Conservation (phyloP, 2,113 vertebrate species). For the Datnioides undecimradiatus region DNA sequence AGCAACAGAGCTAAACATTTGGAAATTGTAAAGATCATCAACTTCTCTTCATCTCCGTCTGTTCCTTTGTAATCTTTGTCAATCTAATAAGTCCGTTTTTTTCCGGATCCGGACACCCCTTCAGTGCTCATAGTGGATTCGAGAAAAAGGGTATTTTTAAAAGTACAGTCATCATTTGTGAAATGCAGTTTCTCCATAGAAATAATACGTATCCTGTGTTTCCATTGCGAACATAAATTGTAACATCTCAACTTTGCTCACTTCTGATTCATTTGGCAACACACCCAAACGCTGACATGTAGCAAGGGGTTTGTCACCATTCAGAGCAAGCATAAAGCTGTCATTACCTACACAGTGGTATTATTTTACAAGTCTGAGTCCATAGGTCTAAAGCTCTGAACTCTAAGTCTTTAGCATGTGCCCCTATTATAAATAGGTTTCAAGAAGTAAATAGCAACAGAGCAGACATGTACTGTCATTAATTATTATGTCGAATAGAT, state of each 20-base stretch:
- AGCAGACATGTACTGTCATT: not conserved
- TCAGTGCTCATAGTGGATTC: too few relatives aligned
- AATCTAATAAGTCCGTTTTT: not conserved
- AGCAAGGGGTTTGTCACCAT: not conserved
- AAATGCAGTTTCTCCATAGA: not conserved
- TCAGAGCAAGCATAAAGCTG: not conserved
- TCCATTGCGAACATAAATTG: not conserved
- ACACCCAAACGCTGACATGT: not conserved
- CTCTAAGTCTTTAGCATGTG: not conserved
- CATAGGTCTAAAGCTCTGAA: not conserved
- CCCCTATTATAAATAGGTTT: not conserved
- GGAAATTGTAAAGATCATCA: not conserved
- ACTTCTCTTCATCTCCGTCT: not conserved
- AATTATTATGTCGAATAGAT: too few relatives aligned
- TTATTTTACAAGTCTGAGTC: not conserved
- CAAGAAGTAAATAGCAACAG: not conserved
- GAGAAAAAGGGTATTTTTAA: too few relatives aligned
- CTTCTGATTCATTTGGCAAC: slow-evolving; percentile 24
- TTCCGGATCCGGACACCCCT: not conserved
- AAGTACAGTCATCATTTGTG: too few relatives aligned
- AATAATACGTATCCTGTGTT: not conserved
- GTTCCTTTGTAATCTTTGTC: not conserved
- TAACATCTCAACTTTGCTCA: not conserved
- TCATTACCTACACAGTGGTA: not conserved
- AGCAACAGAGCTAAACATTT: not conserved